Conservation (phyloP, 2,113 vertebrate species). For the Phocoena sinus region DNA sequence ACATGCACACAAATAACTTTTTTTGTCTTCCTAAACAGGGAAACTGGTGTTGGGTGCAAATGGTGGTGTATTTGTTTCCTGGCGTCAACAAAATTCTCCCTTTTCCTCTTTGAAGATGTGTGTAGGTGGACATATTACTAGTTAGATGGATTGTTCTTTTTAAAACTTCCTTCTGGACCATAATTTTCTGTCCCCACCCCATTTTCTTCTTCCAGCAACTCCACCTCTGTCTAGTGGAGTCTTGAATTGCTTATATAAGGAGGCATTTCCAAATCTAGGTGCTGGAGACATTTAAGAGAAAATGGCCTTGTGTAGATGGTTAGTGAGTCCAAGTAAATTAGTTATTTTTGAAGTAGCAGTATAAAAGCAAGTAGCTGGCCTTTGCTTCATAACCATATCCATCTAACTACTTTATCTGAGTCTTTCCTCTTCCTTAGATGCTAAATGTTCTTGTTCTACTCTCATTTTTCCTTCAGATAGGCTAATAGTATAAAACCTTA, state of each 20-base stretch:
- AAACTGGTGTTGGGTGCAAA: not conserved
- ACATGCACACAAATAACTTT: not conserved
- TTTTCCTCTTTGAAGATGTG: constrained; percentile 7
- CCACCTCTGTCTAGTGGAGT: not conserved
- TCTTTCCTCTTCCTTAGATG: not conserved
- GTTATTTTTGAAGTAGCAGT: constrained; percentile 40
- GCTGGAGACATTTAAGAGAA: not conserved
- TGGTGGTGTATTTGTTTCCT: constrained; percentile 10
- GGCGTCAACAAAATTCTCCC: not conserved
- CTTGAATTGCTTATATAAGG: not conserved
- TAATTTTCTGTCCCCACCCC: not conserved
- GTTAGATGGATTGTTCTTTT: constrained; percentile 12
- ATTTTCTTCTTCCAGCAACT: not conserved
- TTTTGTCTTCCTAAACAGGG: not conserved
- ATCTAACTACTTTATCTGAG: constrained; percentile 19
- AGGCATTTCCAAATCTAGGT: constrained; percentile 14
- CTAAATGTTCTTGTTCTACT: not conserved
- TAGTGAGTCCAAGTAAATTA: not conserved
- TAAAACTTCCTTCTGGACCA: not conserved
- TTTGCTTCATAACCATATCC: not conserved
- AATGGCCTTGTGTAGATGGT: not conserved
- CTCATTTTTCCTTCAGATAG: not conserved
- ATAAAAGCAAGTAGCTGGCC: not conserved
- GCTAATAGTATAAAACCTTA: constrained; percentile 7
- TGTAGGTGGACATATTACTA: not conserved